Evolutionary conservation across 2,888 invertebrate genomes (phyloP).

Genomic region (Lepas anatifera): DNA sequence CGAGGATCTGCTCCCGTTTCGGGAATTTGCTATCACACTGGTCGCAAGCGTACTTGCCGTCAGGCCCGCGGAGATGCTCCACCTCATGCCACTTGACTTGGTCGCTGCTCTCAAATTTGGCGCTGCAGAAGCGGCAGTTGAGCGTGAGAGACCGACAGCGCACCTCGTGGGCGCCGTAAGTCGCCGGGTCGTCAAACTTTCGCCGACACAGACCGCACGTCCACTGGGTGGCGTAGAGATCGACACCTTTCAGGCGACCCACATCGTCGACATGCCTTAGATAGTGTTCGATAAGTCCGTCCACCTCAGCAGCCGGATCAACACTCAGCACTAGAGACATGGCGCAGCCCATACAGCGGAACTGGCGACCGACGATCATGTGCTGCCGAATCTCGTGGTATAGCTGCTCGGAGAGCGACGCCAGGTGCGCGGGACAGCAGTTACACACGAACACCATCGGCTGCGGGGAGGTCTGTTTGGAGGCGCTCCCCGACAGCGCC

Average conservation of each 20-base stretch:
- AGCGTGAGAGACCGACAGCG: not conserved
- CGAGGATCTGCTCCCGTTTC: conserved; percentile 6
- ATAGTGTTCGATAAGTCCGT: not conserved
- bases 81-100: not conserved
- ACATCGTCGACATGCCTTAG: not conserved
- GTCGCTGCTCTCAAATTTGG: not conserved
- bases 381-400: conserved; percentile 5
- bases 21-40: not conserved
- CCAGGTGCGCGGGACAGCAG: not conserved
- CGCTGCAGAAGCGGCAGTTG: not conserved
- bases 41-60: conserved; percentile 8
- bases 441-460: not conserved
- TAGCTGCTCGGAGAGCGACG: not conserved
- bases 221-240: not conserved
- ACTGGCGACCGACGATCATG: not conserved
- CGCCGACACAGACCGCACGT: not conserved
- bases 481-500: not conserved
- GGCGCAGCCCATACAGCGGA: not conserved
- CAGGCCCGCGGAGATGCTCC: not conserved
- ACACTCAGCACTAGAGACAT: not conserved
- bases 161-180: conserved; percentile 3
- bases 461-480: not conserved
- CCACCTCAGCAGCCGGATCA: not conserved
- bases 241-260: not conserved
- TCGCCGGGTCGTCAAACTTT: not conserved